Evolutionary conservation across 2,797 vertebrate species (phyloP).

Genomic region (Pristis pectinata): DNA sequence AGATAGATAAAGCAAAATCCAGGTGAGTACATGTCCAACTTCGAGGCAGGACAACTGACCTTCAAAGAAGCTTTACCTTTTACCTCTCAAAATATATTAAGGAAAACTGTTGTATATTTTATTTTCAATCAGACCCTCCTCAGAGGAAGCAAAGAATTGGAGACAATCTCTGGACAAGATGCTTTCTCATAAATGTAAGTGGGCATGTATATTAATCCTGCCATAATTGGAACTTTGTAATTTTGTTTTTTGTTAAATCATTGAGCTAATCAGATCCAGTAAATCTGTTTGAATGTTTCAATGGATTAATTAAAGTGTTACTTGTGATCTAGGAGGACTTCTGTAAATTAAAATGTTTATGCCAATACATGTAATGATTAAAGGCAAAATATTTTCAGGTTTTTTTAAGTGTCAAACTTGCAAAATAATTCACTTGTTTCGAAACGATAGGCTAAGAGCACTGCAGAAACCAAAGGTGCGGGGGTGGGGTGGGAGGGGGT

Average conservation of each 20-base stretch:
- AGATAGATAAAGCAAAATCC: neutral
- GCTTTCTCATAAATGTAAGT: constrained; percentile 37
- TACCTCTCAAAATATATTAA: neutral
- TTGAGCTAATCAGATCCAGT: neutral
- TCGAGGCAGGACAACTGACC: neutral
- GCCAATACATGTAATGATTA: neutral
- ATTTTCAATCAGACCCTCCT: neutral
- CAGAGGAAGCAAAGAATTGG: constrained; percentile 37
- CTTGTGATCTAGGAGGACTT: neutral
- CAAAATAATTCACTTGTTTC: neutral
- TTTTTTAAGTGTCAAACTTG: neutral
- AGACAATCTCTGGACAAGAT: constrained; percentile 38
- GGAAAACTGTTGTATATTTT: neutral
- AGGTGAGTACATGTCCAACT: neutral
- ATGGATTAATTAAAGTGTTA: neutral
- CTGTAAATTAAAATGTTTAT: neutral
- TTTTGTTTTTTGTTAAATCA: neutral
- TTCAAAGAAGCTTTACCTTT: neutral
- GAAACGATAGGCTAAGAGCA: neutral
- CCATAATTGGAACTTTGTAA: neutral
- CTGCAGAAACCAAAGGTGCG: neutral
- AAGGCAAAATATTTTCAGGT: neutral
- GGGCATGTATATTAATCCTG: neutral
- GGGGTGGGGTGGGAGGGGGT: neutral
- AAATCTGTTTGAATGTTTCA: neutral